Base-by-base conservation (phyloP, 2,113 vertebrate species). In the Coracopsis vasa region DNA sequence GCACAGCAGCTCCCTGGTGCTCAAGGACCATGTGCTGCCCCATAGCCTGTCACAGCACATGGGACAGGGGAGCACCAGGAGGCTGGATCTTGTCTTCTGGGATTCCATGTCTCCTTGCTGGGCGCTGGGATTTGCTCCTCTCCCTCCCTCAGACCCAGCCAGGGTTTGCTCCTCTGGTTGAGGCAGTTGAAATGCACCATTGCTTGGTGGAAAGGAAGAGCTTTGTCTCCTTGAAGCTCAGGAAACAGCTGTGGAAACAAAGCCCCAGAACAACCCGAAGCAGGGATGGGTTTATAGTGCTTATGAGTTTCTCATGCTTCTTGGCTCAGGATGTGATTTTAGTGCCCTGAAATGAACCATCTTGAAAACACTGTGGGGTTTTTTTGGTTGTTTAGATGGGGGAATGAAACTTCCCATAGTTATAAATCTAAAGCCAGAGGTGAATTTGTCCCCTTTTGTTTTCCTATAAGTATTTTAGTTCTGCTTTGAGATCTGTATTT, bases 381-480 rank as follows among this genome's bases (percentile, higher is more conserved):
- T 79, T 88, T 90, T 73, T 41, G 9, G 23, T 86, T 71, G 39
- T 65, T 81, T 42, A 29, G 24, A 27, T n/a, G 4, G 28, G 24
- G 4, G 54, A 70, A 35, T 0, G 3, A 88, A 93, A 86, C 41
- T 90, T 78, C 53, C 86, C 64, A 50, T 25, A 54, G 60, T 31
- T 51, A 31, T 28, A 84, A 88, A 77, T 56, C 54, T 92, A 60
- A 96, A 92, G 54, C 29, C 35, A n/a, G 31, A 42, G 60, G 11
- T 93, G 64, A 94, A 56, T 92, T 81, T 93, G 60, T 16, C 65
- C n/a, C 24, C 56, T 75, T 74, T 67, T 88, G 23, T 78, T 90
- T 96, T 92, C 33, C 70, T 83, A 2, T 42, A 45, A 66, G 15
- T 47, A 33, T 69, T 82, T 82, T 8, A 50, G 41, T 73, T 80